Evolutionary conservation across 1,140 invertebrate genomes (phyloP).

Genomic region (Psilanteris sp.): DNA sequence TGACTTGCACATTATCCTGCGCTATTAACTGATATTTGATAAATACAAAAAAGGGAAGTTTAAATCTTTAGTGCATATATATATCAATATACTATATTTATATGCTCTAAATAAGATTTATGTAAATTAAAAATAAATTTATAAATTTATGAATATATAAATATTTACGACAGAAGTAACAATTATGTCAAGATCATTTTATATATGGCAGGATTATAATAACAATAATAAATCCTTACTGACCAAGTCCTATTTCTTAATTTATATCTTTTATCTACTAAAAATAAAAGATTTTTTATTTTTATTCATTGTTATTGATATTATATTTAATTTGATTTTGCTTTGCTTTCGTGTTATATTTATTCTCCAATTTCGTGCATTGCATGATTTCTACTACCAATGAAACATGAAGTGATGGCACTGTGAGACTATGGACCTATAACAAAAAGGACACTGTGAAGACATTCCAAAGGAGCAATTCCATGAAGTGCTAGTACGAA

Average conservation of each 20-base stretch:
- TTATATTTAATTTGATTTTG: conserved; percentile 65
- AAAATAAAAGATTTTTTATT: too few species aligned
- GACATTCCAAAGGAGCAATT: conserved; percentile 77
- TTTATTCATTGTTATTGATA: conserved; percentile 9
- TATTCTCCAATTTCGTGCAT: conserved; percentile 78
- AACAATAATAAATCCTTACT: conserved; percentile 4
- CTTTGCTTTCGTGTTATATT: conserved; percentile 75
- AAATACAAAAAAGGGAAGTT: too few species aligned
- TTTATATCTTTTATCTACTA: conserved; percentile 1
- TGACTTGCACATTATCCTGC: too few species aligned
- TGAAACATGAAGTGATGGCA: conserved; percentile 74
- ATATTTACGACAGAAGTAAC: too few species aligned
- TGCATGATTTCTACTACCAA: conserved; percentile 75
- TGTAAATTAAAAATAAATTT: too few species aligned
- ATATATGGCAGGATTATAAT: conserved; percentile 15
- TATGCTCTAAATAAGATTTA: too few species aligned
- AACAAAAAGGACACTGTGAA: conserved; percentile 73
- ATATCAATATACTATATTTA: too few species aligned
- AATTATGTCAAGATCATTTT: too few species aligned
- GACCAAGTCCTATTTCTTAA: not conserved
- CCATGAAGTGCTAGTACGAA: conserved; percentile 75
- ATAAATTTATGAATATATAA: not conserved
- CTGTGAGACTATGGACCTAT: conserved; percentile 77
- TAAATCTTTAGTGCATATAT: too few species aligned
- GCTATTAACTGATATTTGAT: too few species aligned